phyloP scores from a whole-genome alignment of 2,113 vertebrate species.

The Platichthys flesus region DNA sequence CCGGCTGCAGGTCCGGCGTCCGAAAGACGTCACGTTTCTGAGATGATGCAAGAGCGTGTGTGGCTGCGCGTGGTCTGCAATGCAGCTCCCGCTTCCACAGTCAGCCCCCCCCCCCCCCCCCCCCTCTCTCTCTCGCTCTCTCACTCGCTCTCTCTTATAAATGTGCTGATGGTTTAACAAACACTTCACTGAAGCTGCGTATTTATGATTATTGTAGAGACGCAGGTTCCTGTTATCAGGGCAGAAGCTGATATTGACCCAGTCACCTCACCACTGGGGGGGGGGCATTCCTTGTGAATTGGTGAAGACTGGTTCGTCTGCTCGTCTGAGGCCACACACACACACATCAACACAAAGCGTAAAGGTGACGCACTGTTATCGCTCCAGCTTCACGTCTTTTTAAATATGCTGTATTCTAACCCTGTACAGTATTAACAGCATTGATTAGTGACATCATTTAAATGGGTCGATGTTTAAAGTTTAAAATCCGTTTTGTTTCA shows the following conservation, averaged over 20 bases:
- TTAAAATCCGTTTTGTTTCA: neutral
- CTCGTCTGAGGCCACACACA: neutral
- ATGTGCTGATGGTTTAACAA: conserved; percentile 47
- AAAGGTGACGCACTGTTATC: neutral
- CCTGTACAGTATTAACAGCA: too few relatives aligned
- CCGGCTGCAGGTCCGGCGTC: conserved; percentile 10
- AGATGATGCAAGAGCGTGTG: conserved; percentile 53
- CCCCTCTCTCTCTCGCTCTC: neutral
- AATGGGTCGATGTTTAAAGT: too few relatives aligned
- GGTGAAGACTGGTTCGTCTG: conserved; percentile 24
- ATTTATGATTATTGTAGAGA: conserved; percentile 7
- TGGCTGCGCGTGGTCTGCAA: conserved; percentile 68
- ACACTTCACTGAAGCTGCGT: neutral
- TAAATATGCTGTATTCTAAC: too few relatives aligned
- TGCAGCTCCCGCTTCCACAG: conserved; percentile 74
- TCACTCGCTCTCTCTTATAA: conserved; percentile 2
- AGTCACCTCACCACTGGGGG: neutral
- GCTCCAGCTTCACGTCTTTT: neutral
- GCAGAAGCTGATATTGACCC: neutral
- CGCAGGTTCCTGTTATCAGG: neutral
- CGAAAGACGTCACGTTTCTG: conserved; percentile 27
- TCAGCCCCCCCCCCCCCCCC: conserved; percentile 33
- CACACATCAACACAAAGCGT: neutral
- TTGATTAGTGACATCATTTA: too few relatives aligned
- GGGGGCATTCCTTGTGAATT: conserved; percentile 35